Evolutionary conservation across 1,140 invertebrate genomes (phyloP).

Genomic region (Zophobas atratus): DNA sequence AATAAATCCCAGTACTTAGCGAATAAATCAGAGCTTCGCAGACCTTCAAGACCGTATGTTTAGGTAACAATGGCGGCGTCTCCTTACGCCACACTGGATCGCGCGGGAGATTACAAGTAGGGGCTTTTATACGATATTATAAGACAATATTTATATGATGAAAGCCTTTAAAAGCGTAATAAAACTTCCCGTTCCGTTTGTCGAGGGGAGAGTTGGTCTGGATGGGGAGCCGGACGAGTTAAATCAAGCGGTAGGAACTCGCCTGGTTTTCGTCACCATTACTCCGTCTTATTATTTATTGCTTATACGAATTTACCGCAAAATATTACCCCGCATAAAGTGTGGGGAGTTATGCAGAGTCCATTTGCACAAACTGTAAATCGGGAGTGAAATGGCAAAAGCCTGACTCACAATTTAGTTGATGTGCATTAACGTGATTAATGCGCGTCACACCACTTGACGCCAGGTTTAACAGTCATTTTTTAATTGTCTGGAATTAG

Average conservation of each 20-base stretch:
- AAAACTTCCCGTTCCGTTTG: slow-evolving; percentile 52
- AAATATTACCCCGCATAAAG: not conserved
- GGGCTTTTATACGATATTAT: slow-evolving; percentile 55
- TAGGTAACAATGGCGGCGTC: slow-evolving; percentile 47
- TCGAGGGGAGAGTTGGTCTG: slow-evolving; percentile 18
- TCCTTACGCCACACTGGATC: slow-evolving; percentile 13
- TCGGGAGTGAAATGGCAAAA: no score
- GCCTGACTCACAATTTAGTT: no score
- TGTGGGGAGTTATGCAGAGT: not conserved
- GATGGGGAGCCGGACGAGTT: slow-evolving; percentile 24
- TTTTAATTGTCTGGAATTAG: no score
- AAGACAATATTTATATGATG: slow-evolving; percentile 61
- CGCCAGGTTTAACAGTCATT: no score
- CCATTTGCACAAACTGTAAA: no score
- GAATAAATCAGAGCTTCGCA: slow-evolving; percentile 43
- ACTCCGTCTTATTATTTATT: slow-evolving; percentile 28
- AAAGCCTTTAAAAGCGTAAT: slow-evolving; percentile 60
- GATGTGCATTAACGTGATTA: no score
- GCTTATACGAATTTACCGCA: not conserved
- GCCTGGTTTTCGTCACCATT: slow-evolving; percentile 24
- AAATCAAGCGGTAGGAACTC: slow-evolving; percentile 24
- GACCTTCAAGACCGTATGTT: slow-evolving; percentile 49
- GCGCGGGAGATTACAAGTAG: slow-evolving; percentile 36
- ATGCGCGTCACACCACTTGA: no score
- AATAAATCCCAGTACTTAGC: slow-evolving; percentile 38